Evolutionary conservation across 2,888 invertebrate species (phyloP).

Genomic region (Blera fallax): DNA sequence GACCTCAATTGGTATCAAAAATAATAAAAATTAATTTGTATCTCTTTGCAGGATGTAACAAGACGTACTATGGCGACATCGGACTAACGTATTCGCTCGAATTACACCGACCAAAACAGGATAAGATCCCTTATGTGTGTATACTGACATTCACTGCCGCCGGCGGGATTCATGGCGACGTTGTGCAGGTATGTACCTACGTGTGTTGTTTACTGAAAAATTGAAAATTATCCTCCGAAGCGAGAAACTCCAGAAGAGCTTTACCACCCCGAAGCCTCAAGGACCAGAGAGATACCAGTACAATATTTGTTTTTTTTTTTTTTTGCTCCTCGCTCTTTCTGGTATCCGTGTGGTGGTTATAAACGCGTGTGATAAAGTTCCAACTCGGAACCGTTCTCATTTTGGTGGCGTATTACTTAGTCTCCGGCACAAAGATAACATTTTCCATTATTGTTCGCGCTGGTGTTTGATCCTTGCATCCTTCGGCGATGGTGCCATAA

Average conservation of each 20-base stretch:
- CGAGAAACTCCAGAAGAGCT: background rate
- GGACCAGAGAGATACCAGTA: background rate
- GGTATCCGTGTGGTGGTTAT: background rate
- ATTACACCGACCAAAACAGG: slow-evolving; percentile 92
- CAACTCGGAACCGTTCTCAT: slow-evolving; percentile 22
- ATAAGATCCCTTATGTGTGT: slow-evolving; percentile 93
- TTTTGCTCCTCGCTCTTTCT: background rate
- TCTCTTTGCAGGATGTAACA: slow-evolving; percentile 86
- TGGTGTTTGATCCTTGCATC: slow-evolving; percentile 58
- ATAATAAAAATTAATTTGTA: slow-evolving; percentile 67
- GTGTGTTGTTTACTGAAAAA: slow-evolving; percentile 43
- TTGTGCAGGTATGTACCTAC: slow-evolving; percentile 89
- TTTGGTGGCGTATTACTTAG: slow-evolving; percentile 43
- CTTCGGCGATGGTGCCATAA: slow-evolving; percentile 53
- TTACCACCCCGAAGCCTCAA: slow-evolving; percentile 32
- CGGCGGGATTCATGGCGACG: slow-evolving; percentile 91
- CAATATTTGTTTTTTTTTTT: background rate
- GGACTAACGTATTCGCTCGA: slow-evolving; percentile 93
- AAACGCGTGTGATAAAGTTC: slow-evolving; percentile 29
- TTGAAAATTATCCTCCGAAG: slow-evolving; percentile 34
- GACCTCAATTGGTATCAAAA: slow-evolving; percentile 27
- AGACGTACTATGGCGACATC: slow-evolving; percentile 94
- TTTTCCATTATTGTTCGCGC: slow-evolving; percentile 61
- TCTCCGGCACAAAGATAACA: slow-evolving; percentile 41
- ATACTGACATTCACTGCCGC: slow-evolving; percentile 93